A percentile compares a stretch with the other conserved stretches of the same genome.
phyloP scores from a whole-genome alignment of 1,140 invertebrate species.

The Bombyx mandarina region DNA sequence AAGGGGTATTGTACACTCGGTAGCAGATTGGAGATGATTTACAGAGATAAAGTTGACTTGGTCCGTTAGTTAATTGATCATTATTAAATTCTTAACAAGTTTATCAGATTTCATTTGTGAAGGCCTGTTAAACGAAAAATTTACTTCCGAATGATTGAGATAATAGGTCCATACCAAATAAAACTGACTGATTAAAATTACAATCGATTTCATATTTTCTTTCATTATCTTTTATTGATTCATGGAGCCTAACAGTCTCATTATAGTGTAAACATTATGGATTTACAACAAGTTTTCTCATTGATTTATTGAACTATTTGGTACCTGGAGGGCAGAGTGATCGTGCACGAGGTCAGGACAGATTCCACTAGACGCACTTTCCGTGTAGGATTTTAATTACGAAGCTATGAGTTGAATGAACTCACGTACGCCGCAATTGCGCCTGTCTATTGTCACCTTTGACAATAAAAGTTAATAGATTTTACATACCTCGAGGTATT shows the following conservation, averaged over 20 bases:
- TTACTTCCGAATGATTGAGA: not conserved
- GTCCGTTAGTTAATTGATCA: not conserved
- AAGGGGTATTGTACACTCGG: conserved; percentile 1
- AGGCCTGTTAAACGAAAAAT: too few relatives aligned
- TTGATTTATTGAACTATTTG: too few relatives aligned
- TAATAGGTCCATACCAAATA: too few relatives aligned
- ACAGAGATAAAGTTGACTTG: not conserved
- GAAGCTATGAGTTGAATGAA: conserved; percentile 45
- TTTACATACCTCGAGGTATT: too few relatives aligned
- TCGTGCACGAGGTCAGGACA: conserved; percentile 53
- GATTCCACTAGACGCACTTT: conserved; percentile 62
- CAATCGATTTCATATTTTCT: too few relatives aligned
- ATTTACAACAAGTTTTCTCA: too few relatives aligned
- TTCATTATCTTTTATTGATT: too few relatives aligned
- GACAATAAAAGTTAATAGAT: too few relatives aligned
- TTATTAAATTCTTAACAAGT: conserved; percentile 1
- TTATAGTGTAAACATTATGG: too few relatives aligned
- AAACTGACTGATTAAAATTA: too few relatives aligned
- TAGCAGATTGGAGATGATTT: conserved; percentile 7
- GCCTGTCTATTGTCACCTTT: conserved; percentile 3
- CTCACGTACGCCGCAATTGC: conserved; percentile 27
- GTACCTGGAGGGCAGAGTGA: conserved; percentile 12
- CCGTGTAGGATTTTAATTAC: conserved; percentile 70
- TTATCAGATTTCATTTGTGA: too few relatives aligned
- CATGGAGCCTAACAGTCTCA: too few relatives aligned